Conservation (phyloP, 92 coral and sea anemone genomes). For the Heliopora coerulea region DNA sequence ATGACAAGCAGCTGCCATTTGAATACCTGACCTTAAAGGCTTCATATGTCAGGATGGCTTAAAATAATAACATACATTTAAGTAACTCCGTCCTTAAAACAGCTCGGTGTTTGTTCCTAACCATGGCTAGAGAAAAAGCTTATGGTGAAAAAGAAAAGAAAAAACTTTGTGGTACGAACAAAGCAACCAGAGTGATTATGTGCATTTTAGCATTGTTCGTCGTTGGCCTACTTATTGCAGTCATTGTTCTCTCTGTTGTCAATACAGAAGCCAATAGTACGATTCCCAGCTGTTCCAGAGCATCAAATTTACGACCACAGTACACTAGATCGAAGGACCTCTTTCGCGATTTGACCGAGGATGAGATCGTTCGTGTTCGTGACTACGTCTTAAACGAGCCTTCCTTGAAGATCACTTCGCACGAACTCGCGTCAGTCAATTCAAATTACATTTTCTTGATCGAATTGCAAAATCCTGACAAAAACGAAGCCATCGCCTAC, state of each 20-base stretch:
- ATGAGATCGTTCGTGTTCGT: conserved; percentile 66
- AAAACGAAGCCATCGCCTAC: conserved; percentile 64
- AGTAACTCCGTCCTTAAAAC: too few relatives aligned
- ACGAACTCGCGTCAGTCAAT: conserved; percentile 53
- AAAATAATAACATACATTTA: too few relatives aligned
- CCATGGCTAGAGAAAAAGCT: too few relatives aligned
- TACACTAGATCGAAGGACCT: conserved; percentile 51
- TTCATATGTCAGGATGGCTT: too few relatives aligned
- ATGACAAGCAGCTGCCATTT: too few relatives aligned
- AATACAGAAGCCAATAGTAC: not conserved
- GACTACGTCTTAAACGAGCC: conserved; percentile 58
- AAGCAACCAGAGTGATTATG: not conserved
- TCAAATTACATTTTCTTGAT: conserved; percentile 78
- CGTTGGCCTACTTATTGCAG: conserved; percentile 2
- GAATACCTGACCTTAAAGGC: too few relatives aligned
- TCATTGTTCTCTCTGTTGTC: not conserved
- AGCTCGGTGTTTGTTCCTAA: too few relatives aligned
- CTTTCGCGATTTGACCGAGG: conserved; percentile 67
- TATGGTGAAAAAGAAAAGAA: too few relatives aligned
- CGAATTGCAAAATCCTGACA: conserved; percentile 71
- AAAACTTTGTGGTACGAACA: not conserved
- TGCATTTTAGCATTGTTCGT: not conserved
- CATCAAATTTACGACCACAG: conserved; percentile 17
- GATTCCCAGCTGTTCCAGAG: conserved; percentile 25
- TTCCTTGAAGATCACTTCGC: conserved; percentile 56